Conservation (phyloP, 1,140 invertebrate genomes). For the Arctopsyche grandis region DNA sequence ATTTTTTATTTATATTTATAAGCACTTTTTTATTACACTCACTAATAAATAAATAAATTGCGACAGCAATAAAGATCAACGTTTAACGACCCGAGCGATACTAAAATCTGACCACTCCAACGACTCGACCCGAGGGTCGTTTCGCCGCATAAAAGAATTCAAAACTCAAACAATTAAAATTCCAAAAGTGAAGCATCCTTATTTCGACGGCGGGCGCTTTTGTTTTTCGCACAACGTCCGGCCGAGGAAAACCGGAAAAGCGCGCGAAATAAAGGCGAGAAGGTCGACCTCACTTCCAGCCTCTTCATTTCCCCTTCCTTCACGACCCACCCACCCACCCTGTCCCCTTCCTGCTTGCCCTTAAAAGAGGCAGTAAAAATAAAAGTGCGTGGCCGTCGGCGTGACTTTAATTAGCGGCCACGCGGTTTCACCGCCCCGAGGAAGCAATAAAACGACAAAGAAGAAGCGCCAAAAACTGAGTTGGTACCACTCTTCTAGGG, state of each 20-base stretch:
- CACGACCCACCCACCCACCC: background rate
- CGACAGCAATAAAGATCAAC: too few relatives aligned
- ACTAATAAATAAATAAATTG: too few relatives aligned
- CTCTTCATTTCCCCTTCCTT: background rate
- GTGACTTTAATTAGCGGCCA: slow-evolving; percentile 36
- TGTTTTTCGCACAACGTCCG: slow-evolving; percentile 12
- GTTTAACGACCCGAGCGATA: too few relatives aligned
- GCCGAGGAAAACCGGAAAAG: slow-evolving; percentile 1
- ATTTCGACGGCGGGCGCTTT: background rate
- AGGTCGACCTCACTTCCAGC: background rate
- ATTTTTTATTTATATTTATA: too few relatives aligned
- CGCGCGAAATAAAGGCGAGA: background rate
- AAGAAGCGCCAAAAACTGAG: background rate
- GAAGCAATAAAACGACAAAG: slow-evolving; percentile 31
- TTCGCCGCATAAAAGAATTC: background rate
- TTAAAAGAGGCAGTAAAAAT: slow-evolving; percentile 26
- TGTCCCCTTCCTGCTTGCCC: too few relatives aligned
- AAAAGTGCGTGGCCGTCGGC: slow-evolving; percentile 22
- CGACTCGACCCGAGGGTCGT: too few relatives aligned
- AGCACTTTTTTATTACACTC: too few relatives aligned
- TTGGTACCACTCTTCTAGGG: background rate
- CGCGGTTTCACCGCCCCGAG: slow-evolving; percentile 13
- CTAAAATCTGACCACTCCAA: too few relatives aligned
- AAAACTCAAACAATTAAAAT: background rate
- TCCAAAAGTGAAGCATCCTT: background rate